Percentiles rank a stretch among this genome's conserved stretches.
Evolutionary conservation across 1,140 invertebrate genomes (phyloP).

Genomic region (Holotrichia oblita): DNA sequence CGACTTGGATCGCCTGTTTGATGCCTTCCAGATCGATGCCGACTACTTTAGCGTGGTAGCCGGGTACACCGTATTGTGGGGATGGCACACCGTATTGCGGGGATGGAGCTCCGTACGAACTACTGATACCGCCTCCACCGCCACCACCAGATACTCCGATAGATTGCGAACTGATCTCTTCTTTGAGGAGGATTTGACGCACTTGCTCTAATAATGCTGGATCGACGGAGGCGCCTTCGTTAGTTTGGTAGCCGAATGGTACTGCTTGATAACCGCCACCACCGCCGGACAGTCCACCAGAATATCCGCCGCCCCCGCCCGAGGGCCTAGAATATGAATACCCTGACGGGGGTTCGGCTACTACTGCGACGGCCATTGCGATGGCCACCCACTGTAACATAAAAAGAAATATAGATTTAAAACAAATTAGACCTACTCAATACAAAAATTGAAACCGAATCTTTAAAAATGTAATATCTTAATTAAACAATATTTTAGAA

Average conservation of each 20-base stretch:
- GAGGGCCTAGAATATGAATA: conserved; percentile 72
- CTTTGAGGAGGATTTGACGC: conserved; percentile 80
- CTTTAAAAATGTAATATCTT: too few relatives aligned
- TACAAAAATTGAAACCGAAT: too few relatives aligned
- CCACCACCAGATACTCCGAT: conserved; percentile 70
- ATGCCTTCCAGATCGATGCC: conserved; percentile 80
- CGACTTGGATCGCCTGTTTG: conserved; percentile 79
- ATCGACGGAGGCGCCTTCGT: conserved; percentile 82
- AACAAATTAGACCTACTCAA: too few relatives aligned
- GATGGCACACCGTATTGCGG: too few relatives aligned
- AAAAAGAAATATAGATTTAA: conserved; percentile 47
- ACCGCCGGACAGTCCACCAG: conserved; percentile 63
- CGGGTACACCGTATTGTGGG: conserved; percentile 67
- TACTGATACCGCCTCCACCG: too few relatives aligned
- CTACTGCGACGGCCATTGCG: conserved; percentile 67
- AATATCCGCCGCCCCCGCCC: conserved; percentile 62
- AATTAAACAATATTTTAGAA: too few relatives aligned
- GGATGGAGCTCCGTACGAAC: too few relatives aligned
- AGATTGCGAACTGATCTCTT: conserved; percentile 73
- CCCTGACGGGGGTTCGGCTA: conserved; percentile 71
- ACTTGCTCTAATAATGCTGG: conserved; percentile 80
- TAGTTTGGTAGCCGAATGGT: conserved; percentile 75
- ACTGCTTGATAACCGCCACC: conserved; percentile 79
- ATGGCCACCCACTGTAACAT: conserved; percentile 71
- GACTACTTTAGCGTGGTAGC: conserved; percentile 69